Evolutionary conservation across 2,888 invertebrate genomes (phyloP).

Genomic region (Nomada ruficornis): DNA sequence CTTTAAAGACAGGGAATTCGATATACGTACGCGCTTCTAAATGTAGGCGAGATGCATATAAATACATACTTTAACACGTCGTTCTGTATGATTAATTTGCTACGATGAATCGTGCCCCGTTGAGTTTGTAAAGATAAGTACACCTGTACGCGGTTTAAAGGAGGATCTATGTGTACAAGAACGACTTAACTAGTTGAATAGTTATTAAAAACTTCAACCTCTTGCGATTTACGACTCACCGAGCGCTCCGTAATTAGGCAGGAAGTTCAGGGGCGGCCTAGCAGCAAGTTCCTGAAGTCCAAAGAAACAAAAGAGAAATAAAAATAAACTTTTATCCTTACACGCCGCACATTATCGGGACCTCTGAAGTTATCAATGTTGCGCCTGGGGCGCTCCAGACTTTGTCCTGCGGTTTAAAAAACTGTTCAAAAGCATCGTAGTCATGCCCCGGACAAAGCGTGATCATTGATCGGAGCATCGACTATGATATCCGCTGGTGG

Average conservation of each 20-base stretch:
- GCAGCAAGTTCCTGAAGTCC: conserved; percentile 68
- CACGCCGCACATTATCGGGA: conserved; percentile 66
- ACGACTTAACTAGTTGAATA: conserved; percentile 58
- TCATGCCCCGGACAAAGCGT: conserved; percentile 68
- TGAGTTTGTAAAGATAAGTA: conserved; percentile 42
- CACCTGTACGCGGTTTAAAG: conserved; percentile 22
- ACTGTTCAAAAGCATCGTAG: conserved; percentile 75
- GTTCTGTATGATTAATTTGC: conserved; percentile 25
- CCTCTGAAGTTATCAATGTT: conserved; percentile 69
- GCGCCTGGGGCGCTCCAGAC: conserved; percentile 71
- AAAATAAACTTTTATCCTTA: conserved; percentile 64
- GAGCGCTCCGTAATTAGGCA: conserved; percentile 66
- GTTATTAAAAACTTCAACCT: conserved; percentile 53
- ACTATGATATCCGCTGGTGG: conserved; percentile 73
- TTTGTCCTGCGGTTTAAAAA: conserved; percentile 71
- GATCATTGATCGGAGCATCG: conserved; percentile 67
- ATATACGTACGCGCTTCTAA: conserved; percentile 37
- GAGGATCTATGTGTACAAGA: conserved; percentile 55
- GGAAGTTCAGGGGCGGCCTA: conserved; percentile 68
- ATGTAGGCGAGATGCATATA: conserved; percentile 14
- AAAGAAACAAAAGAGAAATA: conserved; percentile 35
- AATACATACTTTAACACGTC: not conserved
- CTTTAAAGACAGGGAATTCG: not conserved
- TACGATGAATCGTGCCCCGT: conserved; percentile 4
- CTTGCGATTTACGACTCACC: conserved; percentile 60